Base-by-base conservation (phyloP, 2,113 vertebrate species). In the Pampusana beccarii region DNA sequence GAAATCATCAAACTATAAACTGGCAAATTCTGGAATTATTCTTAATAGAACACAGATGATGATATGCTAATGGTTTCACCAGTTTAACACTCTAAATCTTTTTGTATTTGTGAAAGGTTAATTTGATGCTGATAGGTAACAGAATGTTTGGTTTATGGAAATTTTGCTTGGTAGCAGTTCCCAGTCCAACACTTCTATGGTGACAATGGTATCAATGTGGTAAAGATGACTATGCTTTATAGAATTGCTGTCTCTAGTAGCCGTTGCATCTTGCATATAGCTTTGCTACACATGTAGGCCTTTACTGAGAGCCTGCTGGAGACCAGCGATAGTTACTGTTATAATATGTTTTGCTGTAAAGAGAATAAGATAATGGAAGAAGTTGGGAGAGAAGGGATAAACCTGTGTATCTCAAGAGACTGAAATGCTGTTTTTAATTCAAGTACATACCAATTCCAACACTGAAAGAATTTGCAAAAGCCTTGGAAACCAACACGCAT, bases 361-460 rank as follows among this genome's bases (percentile, higher is more conserved):
- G 54, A 53, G 24, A 74, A 2, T 38, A 65, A 72, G 40, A 25
- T 48, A 36, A 34, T 75, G 53, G 25, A 71, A 67, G 26, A 87
- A 88, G 53, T 4, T 88, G 58, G 17, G 83, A 86, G 51, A 73
- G 16, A 73, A 8, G 54, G 67, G 56, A 77, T 51, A 83, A 79
- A 82, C 5, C 71, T 65, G 15, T 26, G 2, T 71, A 54, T 96
- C 81, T 93, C 84, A 60, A 71, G 88, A 93, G 65, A 74, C 34
- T 80, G 36, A 95, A 93, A 92, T 61, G 86, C 77, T 96, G 14
- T 96, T 98, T 96, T 92, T 96, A 87, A 89, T 98, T 98, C 34
- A 94, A 99, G 99, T 99, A 99, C 97, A 99, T 99, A 97, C 99
- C 99, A 13, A 99, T 99, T 96, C 99, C 99, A 83, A 99, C 98